These are phyloP conservation scores for Euspilapteryx auroguttella DNA, from an alignment of 2,888 invertebrate genomes.

Conservation along the genomic window DNA sequence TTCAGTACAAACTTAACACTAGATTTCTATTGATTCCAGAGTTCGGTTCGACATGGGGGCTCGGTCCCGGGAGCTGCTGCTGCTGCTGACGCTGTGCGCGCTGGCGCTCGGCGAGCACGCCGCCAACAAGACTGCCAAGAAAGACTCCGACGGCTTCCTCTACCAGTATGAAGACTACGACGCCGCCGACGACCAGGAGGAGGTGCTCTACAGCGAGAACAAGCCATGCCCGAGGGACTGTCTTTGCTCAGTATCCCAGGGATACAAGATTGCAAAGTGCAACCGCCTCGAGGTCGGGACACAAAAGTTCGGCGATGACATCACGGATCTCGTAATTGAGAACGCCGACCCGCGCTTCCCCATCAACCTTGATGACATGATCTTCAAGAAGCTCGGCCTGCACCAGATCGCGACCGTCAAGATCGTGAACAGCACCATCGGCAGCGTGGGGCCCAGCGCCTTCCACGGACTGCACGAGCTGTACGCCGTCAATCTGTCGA, in stretches of 20 bases:
- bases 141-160: conserved; percentile 22
- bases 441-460: conserved; percentile 66
- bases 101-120: conserved; percentile 30
- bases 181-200: conserved; percentile 44
- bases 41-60: conserved; percentile 53
- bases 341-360: conserved; percentile 62
- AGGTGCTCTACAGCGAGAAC: conserved; percentile 46
- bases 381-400: conserved; percentile 66
- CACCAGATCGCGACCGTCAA: conserved; percentile 68
- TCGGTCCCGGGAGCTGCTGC: conserved; percentile 48
- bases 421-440: conserved; percentile 70
- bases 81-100: conserved; percentile 43
- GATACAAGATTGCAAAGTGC: conserved; percentile 67
- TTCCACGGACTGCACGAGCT: conserved; percentile 70
- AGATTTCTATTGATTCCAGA: conserved; percentile 31
- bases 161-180: conserved; percentile 46
- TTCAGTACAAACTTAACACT: too few species aligned
- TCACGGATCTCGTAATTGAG: conserved; percentile 68
- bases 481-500: conserved; percentile 69
- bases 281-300: conserved; percentile 67
- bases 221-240: conserved; percentile 66
- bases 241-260: conserved; percentile 62
- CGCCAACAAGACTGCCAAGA: conserved; percentile 32
- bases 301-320: conserved; percentile 67
- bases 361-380: conserved; percentile 61